Percentiles rank a stretch among this genome's conserved stretches.
Evolutionary conservation across 2,888 invertebrate species (phyloP).

Genomic region (Chrysomela aeneicollis): DNA sequence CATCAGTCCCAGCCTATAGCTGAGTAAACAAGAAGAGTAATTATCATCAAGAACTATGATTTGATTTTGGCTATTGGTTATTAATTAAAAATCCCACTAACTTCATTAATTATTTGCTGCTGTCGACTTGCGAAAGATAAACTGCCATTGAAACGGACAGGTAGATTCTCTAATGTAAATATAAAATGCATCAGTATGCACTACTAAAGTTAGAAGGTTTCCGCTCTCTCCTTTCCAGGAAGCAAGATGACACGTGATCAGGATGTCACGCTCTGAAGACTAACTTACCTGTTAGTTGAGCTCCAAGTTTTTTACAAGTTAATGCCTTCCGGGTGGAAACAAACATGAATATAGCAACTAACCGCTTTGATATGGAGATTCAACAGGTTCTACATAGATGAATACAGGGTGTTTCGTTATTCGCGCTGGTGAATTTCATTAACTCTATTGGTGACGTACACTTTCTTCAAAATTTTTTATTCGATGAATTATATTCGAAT

Average conservation of each 20-base stretch:
- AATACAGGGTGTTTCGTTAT: too few relatives aligned
- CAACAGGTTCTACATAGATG: neutral
- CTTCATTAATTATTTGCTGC: too few relatives aligned
- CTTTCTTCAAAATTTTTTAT: too few relatives aligned
- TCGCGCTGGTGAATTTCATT: too few relatives aligned
- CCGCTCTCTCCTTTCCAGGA: constrained; percentile 58
- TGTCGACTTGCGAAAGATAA: constrained; percentile 28
- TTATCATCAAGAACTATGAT: too few relatives aligned
- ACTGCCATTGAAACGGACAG: constrained; percentile 30
- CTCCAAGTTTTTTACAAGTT: constrained; percentile 15
- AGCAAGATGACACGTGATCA: constrained; percentile 58
- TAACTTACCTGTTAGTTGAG: constrained; percentile 19
- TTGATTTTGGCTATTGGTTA: too few relatives aligned
- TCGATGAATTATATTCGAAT: too few relatives aligned
- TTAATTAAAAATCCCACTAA: too few relatives aligned
- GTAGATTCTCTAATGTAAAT: constrained; percentile 32
- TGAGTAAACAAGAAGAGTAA: too few relatives aligned
- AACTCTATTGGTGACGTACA: too few relatives aligned
- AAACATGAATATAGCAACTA: neutral
- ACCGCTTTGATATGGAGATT: neutral
- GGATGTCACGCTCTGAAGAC: constrained; percentile 47
- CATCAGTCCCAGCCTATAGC: too few relatives aligned
- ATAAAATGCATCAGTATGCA: constrained; percentile 52
- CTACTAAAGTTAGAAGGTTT: constrained; percentile 48
- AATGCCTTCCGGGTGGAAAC: constrained; percentile 19